These are phyloP conservation scores for Erythrocercus mccallii DNA, from an alignment of 2,113 vertebrate genomes.

Conservation along the genomic window DNA sequence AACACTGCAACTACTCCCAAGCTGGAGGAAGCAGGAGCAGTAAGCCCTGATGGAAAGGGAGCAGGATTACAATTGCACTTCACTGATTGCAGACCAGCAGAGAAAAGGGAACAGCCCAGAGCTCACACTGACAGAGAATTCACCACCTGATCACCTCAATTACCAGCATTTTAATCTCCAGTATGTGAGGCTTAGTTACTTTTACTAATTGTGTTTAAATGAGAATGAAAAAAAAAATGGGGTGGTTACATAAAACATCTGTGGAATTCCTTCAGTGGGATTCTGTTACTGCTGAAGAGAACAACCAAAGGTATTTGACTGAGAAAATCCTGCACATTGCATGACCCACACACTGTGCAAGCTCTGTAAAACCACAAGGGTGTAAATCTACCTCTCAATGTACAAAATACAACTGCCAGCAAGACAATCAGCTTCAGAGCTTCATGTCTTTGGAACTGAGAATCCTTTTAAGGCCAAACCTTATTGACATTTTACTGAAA, in stretches of 20 bases:
- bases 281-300: neutral
- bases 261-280: neutral
- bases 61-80: neutral
- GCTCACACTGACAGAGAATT: neutral
- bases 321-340: neutral
- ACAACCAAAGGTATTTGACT: neutral
- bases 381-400: neutral
- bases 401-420: neutral
- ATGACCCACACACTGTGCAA: neutral
- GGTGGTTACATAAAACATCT: neutral
- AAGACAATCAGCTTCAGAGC: neutral
- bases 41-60: neutral
- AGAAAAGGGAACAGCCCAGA: neutral
- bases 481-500: neutral
- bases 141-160: neutral
- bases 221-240: neutral
- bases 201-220: neutral
- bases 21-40: neutral
- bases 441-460: neutral
- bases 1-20: neutral
- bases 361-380: neutral
- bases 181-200: neutral
- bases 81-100: neutral
- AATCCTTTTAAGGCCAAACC: neutral
- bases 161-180: neutral